These are phyloP conservation scores for Hypena proboscidalis DNA, from an alignment of 2,888 invertebrate genomes.

Conservation along the genomic window DNA sequence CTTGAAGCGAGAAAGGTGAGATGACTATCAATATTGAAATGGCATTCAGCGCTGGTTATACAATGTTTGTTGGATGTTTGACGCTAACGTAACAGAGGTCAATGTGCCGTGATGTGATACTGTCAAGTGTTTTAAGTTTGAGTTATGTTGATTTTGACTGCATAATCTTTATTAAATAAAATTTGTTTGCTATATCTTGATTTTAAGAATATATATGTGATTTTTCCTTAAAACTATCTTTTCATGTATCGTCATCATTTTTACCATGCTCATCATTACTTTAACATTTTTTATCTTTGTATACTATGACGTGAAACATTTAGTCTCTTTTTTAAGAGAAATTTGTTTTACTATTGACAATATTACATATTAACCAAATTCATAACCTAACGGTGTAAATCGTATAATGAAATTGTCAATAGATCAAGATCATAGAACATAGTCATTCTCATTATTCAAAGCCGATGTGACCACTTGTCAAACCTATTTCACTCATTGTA, in stretches of 20 bases:
- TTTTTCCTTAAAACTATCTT: no score
- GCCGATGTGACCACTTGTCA: conserved; percentile 2
- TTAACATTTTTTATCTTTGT: no score
- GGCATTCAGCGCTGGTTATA: conserved; percentile 5
- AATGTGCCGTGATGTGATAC: conserved; percentile 3
- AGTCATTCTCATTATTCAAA: background rate
- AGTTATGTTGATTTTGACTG: background rate
- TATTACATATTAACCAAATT: no score
- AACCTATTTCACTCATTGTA: conserved; percentile 1
- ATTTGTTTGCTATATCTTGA: background rate
- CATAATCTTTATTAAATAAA: background rate
- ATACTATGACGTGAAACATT: no score
- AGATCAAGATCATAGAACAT: background rate
- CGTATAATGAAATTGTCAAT: background rate
- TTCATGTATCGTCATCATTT: no score
- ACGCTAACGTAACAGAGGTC: conserved; percentile 8
- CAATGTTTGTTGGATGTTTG: background rate
- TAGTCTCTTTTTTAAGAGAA: no score
- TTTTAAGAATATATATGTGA: no score
- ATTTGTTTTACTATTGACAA: no score
- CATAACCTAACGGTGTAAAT: no score
- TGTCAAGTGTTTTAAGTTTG: background rate
- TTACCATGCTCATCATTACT: no score
- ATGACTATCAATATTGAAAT: conserved; percentile 3
- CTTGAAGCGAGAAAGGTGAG: background rate